Conservation (phyloP, 2,113 vertebrate species). For the Phoenicopterus ruber region DNA sequence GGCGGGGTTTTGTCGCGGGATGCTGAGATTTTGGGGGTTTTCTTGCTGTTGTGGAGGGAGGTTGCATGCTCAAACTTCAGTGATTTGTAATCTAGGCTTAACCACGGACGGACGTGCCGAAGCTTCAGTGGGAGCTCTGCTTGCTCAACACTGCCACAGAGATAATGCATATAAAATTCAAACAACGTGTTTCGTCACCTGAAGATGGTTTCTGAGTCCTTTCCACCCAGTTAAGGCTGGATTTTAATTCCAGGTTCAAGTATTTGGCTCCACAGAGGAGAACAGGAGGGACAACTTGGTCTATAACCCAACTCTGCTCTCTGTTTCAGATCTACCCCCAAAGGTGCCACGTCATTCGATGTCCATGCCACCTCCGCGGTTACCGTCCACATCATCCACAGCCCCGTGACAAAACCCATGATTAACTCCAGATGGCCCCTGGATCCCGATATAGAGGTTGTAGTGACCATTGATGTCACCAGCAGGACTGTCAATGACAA, state of each 20-base stretch:
- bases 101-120: not conserved
- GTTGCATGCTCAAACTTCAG: not conserved
- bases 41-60: not conserved
- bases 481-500: constrained; percentile 58
- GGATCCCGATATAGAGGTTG: constrained; percentile 46
- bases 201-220: not conserved
- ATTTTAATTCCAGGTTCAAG: not conserved
- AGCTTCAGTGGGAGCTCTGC: not conserved
- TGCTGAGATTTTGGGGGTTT: not conserved
- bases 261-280: not conserved
- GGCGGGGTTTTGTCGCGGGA: not conserved
- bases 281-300: not conserved
- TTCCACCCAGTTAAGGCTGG: not conserved
- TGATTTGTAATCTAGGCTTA: not conserved
- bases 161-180: not conserved
- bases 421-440: constrained; percentile 60
- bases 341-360: constrained; percentile 44
- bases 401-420: not conserved
- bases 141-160: not conserved
- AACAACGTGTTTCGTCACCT: not conserved
- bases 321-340: constrained; percentile 64
- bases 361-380: constrained; percentile 53
- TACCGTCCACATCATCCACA: constrained; percentile 32
- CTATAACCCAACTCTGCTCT: not conserved
- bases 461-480: constrained; percentile 21